phyloP scores from a whole-genome alignment of 2,888 invertebrate species.

The Aphrophora alni region DNA sequence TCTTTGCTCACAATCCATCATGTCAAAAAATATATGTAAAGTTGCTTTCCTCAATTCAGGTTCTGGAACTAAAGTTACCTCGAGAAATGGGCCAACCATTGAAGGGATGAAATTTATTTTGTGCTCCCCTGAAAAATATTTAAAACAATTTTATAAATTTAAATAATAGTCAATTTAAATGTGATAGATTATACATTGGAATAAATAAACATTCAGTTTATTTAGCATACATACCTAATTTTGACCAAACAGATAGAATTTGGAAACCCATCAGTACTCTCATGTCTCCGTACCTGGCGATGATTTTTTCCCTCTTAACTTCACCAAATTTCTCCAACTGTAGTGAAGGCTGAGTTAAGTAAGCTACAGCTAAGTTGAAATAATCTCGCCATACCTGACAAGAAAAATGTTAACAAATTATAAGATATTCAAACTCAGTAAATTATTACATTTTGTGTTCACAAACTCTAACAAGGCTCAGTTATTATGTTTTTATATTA shows the following conservation, averaged over 20 bases:
- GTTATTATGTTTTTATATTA: no score
- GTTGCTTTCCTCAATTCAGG: constrained; percentile 86
- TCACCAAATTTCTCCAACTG: constrained; percentile 84
- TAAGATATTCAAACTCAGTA: no score
- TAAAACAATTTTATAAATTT: background rate
- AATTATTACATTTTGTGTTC: no score
- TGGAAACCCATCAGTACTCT: constrained; percentile 91
- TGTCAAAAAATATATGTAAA: constrained; percentile 89
- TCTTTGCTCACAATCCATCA: constrained; percentile 91
- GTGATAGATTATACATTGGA: no score
- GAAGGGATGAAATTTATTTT: constrained; percentile 90
- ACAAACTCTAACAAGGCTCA: no score
- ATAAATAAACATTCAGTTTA: background rate
- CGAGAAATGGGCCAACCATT: constrained; percentile 92
- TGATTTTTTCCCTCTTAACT: constrained; percentile 76
- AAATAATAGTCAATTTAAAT: background rate
- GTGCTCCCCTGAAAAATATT: constrained; percentile 68
- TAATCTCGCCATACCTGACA: constrained; percentile 75
- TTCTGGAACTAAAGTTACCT: constrained; percentile 91
- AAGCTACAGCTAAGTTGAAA: constrained; percentile 80
- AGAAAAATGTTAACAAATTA: constrained; percentile 44
- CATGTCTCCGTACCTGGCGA: constrained; percentile 87
- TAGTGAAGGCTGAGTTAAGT: constrained; percentile 79
- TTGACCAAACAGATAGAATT: constrained; percentile 90
- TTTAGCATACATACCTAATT: constrained; percentile 65